These are phyloP conservation scores for Ibidorhyncha struthersii DNA, from an alignment of 2,113 vertebrate species.

Conservation along the genomic window DNA sequence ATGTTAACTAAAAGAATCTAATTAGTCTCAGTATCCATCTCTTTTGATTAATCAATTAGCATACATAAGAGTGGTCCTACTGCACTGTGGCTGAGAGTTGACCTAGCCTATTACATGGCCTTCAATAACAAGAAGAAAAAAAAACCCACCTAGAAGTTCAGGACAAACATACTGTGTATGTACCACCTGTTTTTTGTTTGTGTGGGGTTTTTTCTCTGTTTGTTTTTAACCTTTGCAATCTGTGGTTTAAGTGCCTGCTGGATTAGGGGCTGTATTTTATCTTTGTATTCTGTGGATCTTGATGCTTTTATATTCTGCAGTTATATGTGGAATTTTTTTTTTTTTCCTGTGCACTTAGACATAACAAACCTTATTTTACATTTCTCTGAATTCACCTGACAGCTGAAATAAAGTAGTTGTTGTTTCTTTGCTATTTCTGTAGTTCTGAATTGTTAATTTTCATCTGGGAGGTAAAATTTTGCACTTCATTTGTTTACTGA, in stretches of 20 bases:
- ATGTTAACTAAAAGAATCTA: neutral
- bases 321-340: neutral
- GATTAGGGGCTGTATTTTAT: neutral
- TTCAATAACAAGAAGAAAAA: neutral
- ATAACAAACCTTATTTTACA: neutral
- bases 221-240: neutral
- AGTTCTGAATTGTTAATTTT: conserved; percentile 26
- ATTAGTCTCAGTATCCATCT: neutral
- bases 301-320: neutral
- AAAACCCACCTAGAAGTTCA: neutral
- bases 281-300: neutral
- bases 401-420: neutral
- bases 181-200: neutral
- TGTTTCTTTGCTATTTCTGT: neutral
- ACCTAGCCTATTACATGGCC: neutral
- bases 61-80: neutral
- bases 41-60: neutral
- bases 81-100: neutral
- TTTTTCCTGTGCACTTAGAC: neutral
- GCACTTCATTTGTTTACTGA: neutral
- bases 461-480: neutral
- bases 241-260: neutral
- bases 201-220: neutral
- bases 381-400: conserved; percentile 12
- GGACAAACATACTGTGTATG: neutral